phyloP scores from a whole-genome alignment of 1,140 invertebrate species.

The Lepidurus arcticus region DNA sequence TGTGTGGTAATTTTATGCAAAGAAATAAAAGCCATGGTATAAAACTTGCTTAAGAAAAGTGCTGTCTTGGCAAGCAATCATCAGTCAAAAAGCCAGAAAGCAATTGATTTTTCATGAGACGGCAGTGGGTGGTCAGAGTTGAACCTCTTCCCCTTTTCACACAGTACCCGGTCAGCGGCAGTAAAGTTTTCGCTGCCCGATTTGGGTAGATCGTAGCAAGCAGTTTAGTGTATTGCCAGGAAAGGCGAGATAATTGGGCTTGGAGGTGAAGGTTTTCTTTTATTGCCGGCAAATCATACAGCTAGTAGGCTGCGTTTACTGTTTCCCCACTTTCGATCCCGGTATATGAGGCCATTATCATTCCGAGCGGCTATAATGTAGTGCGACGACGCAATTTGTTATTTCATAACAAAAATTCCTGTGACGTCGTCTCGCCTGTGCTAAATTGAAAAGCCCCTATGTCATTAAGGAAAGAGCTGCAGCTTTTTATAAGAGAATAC shows the following conservation, averaged over 20 bases:
- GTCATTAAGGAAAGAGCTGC: not conserved
- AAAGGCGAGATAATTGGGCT: not conserved
- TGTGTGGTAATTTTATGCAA: not conserved
- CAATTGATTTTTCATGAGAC: constrained; percentile 22
- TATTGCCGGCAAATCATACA: not conserved
- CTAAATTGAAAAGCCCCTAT: constrained; percentile 15
- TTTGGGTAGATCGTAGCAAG: not conserved
- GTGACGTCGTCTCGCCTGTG: not conserved
- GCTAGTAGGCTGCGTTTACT: not conserved
- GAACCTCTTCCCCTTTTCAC: constrained; percentile 7
- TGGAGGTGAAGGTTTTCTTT: not conserved
- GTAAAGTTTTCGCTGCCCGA: not conserved
- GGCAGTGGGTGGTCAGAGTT: not conserved
- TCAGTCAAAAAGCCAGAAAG: constrained; percentile 18
- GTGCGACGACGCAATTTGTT: constrained; percentile 7
- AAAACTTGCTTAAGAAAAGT: constrained; percentile 19
- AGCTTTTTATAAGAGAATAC: not conserved
- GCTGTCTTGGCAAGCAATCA: constrained; percentile 13
- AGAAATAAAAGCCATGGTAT: not conserved
- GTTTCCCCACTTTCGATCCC: not conserved
- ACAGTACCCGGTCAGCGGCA: no score
- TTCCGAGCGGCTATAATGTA: not conserved
- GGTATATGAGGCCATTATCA: not conserved
- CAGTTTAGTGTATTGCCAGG: not conserved
- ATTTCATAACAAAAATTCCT: constrained; percentile 14